Base-by-base conservation (phyloP, 2,888 invertebrate genomes). In the Myathropa florea region DNA sequence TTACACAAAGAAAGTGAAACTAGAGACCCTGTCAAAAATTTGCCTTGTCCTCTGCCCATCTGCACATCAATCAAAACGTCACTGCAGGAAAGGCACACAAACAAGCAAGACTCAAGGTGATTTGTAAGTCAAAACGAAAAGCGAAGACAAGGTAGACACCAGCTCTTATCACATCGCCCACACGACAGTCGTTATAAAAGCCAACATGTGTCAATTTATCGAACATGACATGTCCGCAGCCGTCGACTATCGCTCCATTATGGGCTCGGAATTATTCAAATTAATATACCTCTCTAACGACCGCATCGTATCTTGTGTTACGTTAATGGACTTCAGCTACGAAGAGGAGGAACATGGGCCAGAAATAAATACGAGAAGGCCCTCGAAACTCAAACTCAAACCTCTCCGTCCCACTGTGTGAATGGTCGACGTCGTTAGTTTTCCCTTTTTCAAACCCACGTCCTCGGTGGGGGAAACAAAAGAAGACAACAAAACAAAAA, bases 111-210 rank as follows among this genome's bases (percentile, higher is more conserved):
- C 23, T 36, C 39, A 64, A 64, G 23, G 36, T 36, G 23, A 39
- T 64, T 64, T 64, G 64, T 33, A 64, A 64, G 23, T 39, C 39
- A 39, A 60, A 68, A 6, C 67, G n/a, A 46, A n/a, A 46, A 18
- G 46, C 46, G 1, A 18, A 33, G 33, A n/a, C n/a, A n/a, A n/a
- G 33, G 28, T n/a, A 46, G 46, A 46, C 60, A 67, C 36, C 26
- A 75, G 65, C 7, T 39, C 75, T 75, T 67, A 76, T 75, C 53
- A 55, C 10, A 30, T 46, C 77, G 77, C 77, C 77, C 68, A 77
- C 77, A 68, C 53, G 61, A 68, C 55, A 63, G 60, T 60, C 53
- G 61, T 61, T 59, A 77, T 77, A 55, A 68, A 64, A 64, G 24
- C 9, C 33, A 46, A 65, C 65, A 65, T 46, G 46, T 46, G 65